Percentiles rank a stretch among this genome's conserved stretches.
phyloP scores from a whole-genome alignment of 2,888 invertebrate genomes.

The Enchytraeus crypticus region DNA sequence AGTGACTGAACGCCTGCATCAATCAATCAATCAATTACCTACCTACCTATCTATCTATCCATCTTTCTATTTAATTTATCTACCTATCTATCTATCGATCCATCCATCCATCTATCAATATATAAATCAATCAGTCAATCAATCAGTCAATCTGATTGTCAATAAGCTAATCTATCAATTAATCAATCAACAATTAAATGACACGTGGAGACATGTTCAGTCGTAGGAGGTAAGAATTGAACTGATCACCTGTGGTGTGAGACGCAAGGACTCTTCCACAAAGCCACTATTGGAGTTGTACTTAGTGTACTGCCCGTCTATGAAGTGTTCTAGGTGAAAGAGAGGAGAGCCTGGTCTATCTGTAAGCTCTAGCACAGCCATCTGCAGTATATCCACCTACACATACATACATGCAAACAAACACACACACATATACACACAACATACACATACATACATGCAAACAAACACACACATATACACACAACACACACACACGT shows the following conservation, averaged over 20 bases:
- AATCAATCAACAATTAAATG: background rate
- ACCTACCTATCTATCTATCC: too few relatives aligned
- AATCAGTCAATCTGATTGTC: too few relatives aligned
- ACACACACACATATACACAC: too few relatives aligned
- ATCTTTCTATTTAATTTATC: too few relatives aligned
- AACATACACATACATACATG: too few relatives aligned
- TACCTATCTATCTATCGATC: too few relatives aligned
- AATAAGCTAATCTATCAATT: background rate
- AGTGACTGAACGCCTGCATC: slow-evolving; percentile 54
- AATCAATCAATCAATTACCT: too few relatives aligned
- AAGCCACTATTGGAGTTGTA: slow-evolving; percentile 58
- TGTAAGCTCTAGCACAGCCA: slow-evolving; percentile 53
- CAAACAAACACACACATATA: too few relatives aligned
- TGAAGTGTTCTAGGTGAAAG: slow-evolving; percentile 55
- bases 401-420: too few relatives aligned
- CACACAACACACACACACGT: too few relatives aligned
- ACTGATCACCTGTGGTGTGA: slow-evolving; percentile 51
- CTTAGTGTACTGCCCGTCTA: slow-evolving; percentile 55
- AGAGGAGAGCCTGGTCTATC: slow-evolving; percentile 48
- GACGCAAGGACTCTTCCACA: slow-evolving; percentile 50
- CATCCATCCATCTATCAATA: background rate
- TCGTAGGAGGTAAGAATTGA: background rate
- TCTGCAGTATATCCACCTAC: slow-evolving; percentile 55
- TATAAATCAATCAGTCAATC: too few relatives aligned
- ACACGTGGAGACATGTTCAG: background rate